A percentile compares a stretch with the other conserved stretches of the same genome.
phyloP scores from a whole-genome alignment of 2,888 invertebrate genomes.

The Dendrolimus houi region DNA sequence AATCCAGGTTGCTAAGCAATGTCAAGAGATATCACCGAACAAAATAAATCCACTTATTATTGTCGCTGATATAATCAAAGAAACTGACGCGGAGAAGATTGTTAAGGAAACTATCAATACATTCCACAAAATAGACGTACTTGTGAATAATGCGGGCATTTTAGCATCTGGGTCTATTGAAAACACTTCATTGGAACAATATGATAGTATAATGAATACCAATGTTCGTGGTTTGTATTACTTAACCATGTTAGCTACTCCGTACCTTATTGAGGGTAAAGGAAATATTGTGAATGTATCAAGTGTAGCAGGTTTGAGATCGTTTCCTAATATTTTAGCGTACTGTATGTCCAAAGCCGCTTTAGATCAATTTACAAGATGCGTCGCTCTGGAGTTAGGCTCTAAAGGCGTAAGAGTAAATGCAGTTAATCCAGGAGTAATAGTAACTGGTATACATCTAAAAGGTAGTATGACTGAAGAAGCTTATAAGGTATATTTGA shows the following conservation, averaged over 20 bases:
- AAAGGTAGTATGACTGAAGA: constrained; percentile 82
- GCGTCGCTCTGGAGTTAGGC: constrained; percentile 87
- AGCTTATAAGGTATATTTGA: constrained; percentile 86
- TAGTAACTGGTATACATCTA: constrained; percentile 80
- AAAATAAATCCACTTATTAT: constrained; percentile 62
- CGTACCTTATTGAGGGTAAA: constrained; percentile 83
- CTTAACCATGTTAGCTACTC: constrained; percentile 86
- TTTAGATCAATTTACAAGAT: constrained; percentile 92
- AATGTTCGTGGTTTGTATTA: constrained; percentile 86
- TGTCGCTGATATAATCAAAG: constrained; percentile 78
- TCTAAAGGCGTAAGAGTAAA: constrained; percentile 87
- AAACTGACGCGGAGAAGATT: constrained; percentile 77
- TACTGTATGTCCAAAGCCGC: constrained; percentile 93
- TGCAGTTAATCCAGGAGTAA: constrained; percentile 92
- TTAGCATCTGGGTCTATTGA: constrained; percentile 85
- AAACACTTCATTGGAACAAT: constrained; percentile 84
- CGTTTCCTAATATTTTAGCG: constrained; percentile 87
- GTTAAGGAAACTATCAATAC: constrained; percentile 79
- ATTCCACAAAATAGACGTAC: constrained; percentile 81
- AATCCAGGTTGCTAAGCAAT: constrained; percentile 72
- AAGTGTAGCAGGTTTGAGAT: constrained; percentile 87
- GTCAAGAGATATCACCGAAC: constrained; percentile 39
- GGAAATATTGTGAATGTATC: constrained; percentile 93
- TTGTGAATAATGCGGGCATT: constrained; percentile 90
- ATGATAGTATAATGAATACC: constrained; percentile 87